These are phyloP conservation scores for Agapornis roseicollis DNA, from an alignment of 2,113 vertebrate genomes.

Conservation along the genomic window DNA sequence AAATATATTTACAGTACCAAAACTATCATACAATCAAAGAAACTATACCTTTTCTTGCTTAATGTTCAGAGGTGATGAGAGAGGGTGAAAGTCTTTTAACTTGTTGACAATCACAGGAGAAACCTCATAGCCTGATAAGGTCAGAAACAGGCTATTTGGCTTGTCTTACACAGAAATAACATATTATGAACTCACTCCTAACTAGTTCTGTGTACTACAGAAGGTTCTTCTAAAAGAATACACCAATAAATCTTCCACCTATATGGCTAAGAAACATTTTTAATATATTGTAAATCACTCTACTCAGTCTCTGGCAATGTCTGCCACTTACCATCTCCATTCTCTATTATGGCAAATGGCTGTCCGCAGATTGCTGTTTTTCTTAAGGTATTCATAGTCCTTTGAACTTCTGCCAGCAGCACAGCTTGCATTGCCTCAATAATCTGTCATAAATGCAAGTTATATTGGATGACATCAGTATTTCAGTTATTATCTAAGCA, in stretches of 20 bases:
- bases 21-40: not conserved
- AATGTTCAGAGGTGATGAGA: not conserved
- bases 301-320: not conserved
- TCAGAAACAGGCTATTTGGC: not conserved
- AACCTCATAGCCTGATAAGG: not conserved
- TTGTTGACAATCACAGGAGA: not conserved
- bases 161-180: not conserved
- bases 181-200: not conserved
- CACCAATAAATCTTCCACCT: constrained; percentile 15
- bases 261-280: not conserved
- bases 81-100: not conserved
- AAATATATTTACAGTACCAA: not conserved
- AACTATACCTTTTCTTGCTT: not conserved
- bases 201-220: not conserved
- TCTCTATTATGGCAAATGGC: not conserved
- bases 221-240: not conserved
- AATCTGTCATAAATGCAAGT: constrained; percentile 60
- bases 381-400: constrained; percentile 41
- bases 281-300: not conserved
- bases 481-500: not conserved
- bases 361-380: not conserved
- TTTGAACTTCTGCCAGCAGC: constrained; percentile 77
- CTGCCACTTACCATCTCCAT: not conserved
- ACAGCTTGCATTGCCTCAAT: constrained; percentile 76
- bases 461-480: not conserved